A percentile compares a stretch with the other conserved stretches of the same genome.
These are phyloP conservation scores for Laodelphax striatellus DNA, from an alignment of 1,140 invertebrate genomes.

Conservation along the genomic window DNA sequence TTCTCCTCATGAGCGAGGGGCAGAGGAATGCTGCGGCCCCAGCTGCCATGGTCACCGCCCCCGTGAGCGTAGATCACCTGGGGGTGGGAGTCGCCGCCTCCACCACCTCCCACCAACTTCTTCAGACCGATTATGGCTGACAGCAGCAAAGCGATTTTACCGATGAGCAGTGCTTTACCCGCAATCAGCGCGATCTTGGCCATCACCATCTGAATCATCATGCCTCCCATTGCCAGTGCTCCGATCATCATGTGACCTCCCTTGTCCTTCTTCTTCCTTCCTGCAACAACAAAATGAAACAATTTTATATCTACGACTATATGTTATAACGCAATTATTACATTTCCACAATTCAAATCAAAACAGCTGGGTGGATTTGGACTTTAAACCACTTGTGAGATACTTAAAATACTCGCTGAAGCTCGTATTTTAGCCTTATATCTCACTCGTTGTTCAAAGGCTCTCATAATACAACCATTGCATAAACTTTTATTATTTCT, in stretches of 20 bases:
- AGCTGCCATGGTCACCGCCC: constrained; percentile 43
- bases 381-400: too few species aligned
- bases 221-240: constrained; percentile 46
- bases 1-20: constrained; percentile 35
- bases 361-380: too few species aligned
- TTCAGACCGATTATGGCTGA: constrained; percentile 71
- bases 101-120: constrained; percentile 46
- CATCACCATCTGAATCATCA: constrained; percentile 57
- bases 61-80: constrained; percentile 10
- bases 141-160: constrained; percentile 69
- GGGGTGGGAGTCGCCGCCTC: constrained; percentile 14
- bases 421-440: too few species aligned
- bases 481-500: too few species aligned
- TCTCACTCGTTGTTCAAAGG: too few species aligned
- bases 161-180: constrained; percentile 69
- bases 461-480: too few species aligned
- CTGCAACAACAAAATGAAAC: background rate
- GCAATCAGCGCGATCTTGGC: constrained; percentile 70
- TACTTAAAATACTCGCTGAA: too few species aligned
- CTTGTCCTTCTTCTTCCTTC: constrained; percentile 28
- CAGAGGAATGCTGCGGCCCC: constrained; percentile 39
- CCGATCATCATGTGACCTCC: constrained; percentile 45
- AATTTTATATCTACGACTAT: too few species aligned
- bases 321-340: too few species aligned
- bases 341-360: too few species aligned